A percentile compares a stretch with the other conserved stretches of the same genome.
Conservation (phyloP, 2,113 vertebrate species). For the Myrmecobius fasciatus region DNA sequence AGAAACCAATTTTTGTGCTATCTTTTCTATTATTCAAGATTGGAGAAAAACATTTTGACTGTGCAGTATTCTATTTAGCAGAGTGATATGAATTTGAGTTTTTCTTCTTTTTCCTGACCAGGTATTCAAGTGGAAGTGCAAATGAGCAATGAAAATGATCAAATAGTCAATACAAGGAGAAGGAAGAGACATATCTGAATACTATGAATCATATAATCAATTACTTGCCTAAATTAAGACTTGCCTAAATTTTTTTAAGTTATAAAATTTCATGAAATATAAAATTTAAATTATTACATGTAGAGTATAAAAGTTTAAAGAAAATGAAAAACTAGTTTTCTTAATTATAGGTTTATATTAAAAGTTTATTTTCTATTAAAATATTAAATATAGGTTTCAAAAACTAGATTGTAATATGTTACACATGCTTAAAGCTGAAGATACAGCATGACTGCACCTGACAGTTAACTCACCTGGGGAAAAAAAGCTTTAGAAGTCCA, state of each 20-base stretch:
- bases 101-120: neutral
- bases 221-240: neutral
- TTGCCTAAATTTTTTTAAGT: neutral
- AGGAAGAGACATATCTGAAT: neutral
- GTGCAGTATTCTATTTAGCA: conserved; percentile 13
- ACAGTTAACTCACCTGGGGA: conserved; percentile 94
- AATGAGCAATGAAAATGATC: neutral
- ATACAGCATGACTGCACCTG: conserved; percentile 84
- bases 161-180: neutral
- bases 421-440: conserved; percentile 76
- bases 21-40: neutral
- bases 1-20: neutral
- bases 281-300: conserved; percentile 11
- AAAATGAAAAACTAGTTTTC: conserved; percentile 37
- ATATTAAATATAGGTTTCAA: conserved; percentile 66
- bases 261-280: conserved; percentile 31
- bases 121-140: conserved; percentile 41
- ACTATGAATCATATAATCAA: neutral
- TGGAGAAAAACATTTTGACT: neutral
- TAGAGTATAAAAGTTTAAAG: neutral
- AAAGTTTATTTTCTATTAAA: conserved; percentile 50
- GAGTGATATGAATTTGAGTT: conserved; percentile 28
- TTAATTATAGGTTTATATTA: conserved; percentile 15
- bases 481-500: conserved; percentile 96
- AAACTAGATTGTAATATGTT: conserved; percentile 58